Evolutionary conservation across 2,113 vertebrate genomes (phyloP).

Genomic region (Albula goreensis): DNA sequence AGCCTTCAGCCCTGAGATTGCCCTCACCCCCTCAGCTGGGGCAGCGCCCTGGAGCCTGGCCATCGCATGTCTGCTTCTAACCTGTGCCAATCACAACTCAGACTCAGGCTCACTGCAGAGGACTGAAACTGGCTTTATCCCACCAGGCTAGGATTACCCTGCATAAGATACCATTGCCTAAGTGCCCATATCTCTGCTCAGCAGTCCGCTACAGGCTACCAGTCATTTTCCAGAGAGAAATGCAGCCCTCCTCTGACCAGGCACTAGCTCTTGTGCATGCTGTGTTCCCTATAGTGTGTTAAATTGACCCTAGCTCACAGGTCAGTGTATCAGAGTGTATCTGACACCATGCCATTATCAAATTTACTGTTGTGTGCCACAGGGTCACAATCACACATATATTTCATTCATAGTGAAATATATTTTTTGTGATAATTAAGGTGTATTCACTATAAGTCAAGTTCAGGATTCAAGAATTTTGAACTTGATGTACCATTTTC

Average conservation of each 20-base stretch:
- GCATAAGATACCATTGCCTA: not conserved
- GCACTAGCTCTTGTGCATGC: not conserved
- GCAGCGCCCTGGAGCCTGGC: not conserved
- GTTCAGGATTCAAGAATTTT: not conserved
- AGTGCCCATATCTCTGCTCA: not conserved
- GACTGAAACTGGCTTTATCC: not conserved
- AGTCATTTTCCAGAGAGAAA: not conserved
- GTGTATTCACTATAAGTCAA: too few species aligned
- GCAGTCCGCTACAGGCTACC: not conserved
- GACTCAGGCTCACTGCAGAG: not conserved
- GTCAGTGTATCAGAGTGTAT: not conserved
- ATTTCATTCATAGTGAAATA: not conserved
- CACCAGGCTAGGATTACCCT: not conserved
- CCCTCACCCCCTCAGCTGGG: not conserved
- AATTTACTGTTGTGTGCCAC: not conserved
- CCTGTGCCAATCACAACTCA: too few species aligned
- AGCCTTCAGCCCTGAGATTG: not conserved
- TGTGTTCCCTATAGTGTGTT: not conserved
- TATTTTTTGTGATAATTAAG: not conserved
- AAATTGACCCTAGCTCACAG: not conserved
- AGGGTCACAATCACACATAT: not conserved
- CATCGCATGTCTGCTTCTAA: not conserved
- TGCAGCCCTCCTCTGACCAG: not conserved
- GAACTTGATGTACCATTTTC: not conserved
- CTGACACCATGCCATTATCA: not conserved